A percentile compares a stretch with the other conserved stretches of the same genome.
These are phyloP conservation scores for Ophion ellenae DNA, from an alignment of 2,888 invertebrate genomes.

Conservation along the genomic window DNA sequence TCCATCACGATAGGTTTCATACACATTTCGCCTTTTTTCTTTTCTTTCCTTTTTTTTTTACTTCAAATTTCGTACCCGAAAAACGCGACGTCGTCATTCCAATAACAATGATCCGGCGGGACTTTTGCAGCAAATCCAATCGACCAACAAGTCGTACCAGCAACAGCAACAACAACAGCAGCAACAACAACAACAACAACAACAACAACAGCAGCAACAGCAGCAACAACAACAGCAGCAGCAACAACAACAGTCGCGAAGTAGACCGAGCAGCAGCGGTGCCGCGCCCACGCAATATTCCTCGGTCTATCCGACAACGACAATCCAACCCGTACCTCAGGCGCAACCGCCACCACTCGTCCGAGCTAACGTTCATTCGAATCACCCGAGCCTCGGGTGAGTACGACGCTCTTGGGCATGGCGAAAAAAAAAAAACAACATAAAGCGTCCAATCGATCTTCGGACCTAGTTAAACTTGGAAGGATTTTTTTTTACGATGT, in stretches of 20 bases:
- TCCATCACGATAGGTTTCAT: neutral
- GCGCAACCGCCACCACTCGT: slow-evolving; percentile 85
- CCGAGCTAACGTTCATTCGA: slow-evolving; percentile 84
- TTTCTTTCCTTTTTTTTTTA: neutral
- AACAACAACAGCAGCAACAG: slow-evolving; percentile 54
- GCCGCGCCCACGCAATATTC: slow-evolving; percentile 78
- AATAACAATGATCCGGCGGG: neutral
- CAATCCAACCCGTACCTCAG: slow-evolving; percentile 80
- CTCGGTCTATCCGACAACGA: slow-evolving; percentile 80
- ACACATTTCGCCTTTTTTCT: neutral
- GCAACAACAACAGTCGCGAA: slow-evolving; percentile 73
- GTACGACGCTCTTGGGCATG: slow-evolving; percentile 50
- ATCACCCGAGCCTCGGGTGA: slow-evolving; percentile 84
- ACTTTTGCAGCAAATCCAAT: slow-evolving; percentile 73
- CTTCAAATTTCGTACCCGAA: neutral
- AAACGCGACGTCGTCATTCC: too few relatives aligned
- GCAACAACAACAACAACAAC: slow-evolving; percentile 16
- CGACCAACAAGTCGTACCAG: slow-evolving; percentile 77
- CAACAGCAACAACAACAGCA: slow-evolving; percentile 67
- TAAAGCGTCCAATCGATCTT: neutral
- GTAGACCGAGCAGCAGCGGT: slow-evolving; percentile 78
- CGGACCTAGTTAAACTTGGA: too few relatives aligned
- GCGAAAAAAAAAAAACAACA: slow-evolving; percentile 12
- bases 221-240: slow-evolving; percentile 72
- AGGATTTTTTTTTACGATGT: too few relatives aligned